Base-by-base conservation (phyloP, 2,113 vertebrate species). In the Trematomus loennbergii region DNA sequence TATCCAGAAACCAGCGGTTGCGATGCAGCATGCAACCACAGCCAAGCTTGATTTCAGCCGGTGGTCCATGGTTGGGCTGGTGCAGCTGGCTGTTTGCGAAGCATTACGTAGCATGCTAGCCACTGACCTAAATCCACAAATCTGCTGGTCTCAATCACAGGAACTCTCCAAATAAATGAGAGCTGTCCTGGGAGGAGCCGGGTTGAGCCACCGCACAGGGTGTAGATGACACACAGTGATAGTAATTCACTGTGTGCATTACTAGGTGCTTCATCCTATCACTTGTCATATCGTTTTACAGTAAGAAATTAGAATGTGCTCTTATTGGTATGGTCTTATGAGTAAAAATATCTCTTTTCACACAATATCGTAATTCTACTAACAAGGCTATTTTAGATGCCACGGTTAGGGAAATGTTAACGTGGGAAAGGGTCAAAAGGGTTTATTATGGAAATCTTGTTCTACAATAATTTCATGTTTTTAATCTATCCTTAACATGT, bases 121-220 rank as follows among this genome's bases (percentile, higher is more conserved):
- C 82, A 87, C 89, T 94, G 94, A 93, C 94, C 94, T 90, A 95
- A 93, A 94, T 95, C 93, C 88, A 88, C 89, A 93, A 92, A 94
- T 92, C 92, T 92, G 91, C 63, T 92, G 93, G 71, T 90, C 92
- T 93, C 92, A 94, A 94, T 93, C 88, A 93, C 84, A 70, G 71
- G 82, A 85, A 91, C 81, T 88, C 86, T 88, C 77, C 86, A 86
- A 92, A 91, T 88, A 93, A 88, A 90, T 73, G 81, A 93, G 85
- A 84, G 81, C 79, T 78, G 88, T 92, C 76, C 84, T 84, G 82
- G 78, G 83, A 87, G 82, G 65, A 67, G 79, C 62, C 50, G 79
- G 85, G 75, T 87, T 85, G 84, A 87, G 69, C 77, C 68, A 59
- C 67, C 74, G 67, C 63, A 77, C 78, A 67, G 74, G 72, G 87